These are phyloP conservation scores for Malurus splendens DNA, from an alignment of 2,797 vertebrate species.

Conservation along the genomic window DNA sequence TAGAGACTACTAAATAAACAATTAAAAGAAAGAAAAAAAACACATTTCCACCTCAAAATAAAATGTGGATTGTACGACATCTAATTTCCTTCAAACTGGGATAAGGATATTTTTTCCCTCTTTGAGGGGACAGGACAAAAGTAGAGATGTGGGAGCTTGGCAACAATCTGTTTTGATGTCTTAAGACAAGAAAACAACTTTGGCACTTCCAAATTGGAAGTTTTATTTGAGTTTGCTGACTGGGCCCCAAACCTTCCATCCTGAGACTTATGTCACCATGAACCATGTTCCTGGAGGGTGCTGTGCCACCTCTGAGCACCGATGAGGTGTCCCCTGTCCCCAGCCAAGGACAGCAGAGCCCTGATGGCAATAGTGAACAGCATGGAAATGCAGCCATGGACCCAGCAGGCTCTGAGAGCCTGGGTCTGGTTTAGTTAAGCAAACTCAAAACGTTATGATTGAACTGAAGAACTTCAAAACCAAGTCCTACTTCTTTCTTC, in stretches of 20 bases:
- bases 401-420: not conserved
- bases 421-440: not conserved
- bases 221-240: not conserved
- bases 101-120: not conserved
- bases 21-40: not conserved
- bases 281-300: not conserved
- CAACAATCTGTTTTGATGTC: not conserved
- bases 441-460: not conserved
- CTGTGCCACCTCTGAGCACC: not conserved
- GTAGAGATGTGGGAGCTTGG: not conserved
- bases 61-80: not conserved
- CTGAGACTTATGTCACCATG: not conserved
- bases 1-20: not conserved
- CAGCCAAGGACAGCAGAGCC: not conserved
- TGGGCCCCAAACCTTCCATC: not conserved
- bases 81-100: not conserved
- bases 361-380: not conserved
- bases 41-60: not conserved
- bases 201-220: not conserved
- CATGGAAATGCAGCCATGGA: rapidly evolving
- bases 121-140: not conserved
- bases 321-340: not conserved
- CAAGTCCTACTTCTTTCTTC: not conserved
- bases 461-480: not conserved
- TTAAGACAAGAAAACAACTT: not conserved